These are phyloP conservation scores for Mesorhabditis sp. DNA, from an alignment of 2,888 invertebrate genomes.

Conservation along the genomic window DNA sequence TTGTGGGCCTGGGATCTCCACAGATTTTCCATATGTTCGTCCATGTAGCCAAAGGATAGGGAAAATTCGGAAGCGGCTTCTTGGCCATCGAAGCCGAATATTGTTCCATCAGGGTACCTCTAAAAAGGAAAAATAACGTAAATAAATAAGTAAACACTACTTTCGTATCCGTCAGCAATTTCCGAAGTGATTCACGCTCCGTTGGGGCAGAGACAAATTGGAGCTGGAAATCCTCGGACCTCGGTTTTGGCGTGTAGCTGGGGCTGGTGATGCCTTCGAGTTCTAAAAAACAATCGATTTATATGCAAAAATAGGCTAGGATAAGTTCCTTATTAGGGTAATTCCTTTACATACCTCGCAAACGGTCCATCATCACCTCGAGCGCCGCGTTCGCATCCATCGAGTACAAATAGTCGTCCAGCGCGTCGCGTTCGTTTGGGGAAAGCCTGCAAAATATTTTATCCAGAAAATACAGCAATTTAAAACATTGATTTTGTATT, in stretches of 20 bases:
- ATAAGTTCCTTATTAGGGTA: neutral
- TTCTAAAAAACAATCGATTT: constrained; percentile 8
- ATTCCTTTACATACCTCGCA: constrained; percentile 10
- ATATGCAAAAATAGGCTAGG: neutral
- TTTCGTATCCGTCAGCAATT: constrained; percentile 9
- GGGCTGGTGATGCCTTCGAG: constrained; percentile 15
- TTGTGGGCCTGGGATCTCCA: constrained; percentile 11
- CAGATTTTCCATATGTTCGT: constrained; percentile 14
- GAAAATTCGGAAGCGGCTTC: neutral
- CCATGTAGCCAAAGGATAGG: constrained; percentile 17
- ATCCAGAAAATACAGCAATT: no score
- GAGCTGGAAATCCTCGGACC: constrained; percentile 7
- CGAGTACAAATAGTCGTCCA: constrained; percentile 22
- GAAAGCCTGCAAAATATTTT: neutral
- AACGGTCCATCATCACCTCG: constrained; percentile 17
- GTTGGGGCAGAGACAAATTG: constrained; percentile 11
- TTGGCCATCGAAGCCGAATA: no score
- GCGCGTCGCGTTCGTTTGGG: neutral
- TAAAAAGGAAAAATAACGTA: constrained; percentile 6
- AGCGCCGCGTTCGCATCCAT: constrained; percentile 15
- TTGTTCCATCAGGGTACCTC: neutral
- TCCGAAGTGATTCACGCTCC: constrained; percentile 13
- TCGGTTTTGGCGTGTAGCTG: constrained; percentile 12
- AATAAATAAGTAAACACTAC: neutral
- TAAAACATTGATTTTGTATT: no score